phyloP scores from a whole-genome alignment of 1,140 invertebrate genomes.

The Heliconius hermathena region DNA sequence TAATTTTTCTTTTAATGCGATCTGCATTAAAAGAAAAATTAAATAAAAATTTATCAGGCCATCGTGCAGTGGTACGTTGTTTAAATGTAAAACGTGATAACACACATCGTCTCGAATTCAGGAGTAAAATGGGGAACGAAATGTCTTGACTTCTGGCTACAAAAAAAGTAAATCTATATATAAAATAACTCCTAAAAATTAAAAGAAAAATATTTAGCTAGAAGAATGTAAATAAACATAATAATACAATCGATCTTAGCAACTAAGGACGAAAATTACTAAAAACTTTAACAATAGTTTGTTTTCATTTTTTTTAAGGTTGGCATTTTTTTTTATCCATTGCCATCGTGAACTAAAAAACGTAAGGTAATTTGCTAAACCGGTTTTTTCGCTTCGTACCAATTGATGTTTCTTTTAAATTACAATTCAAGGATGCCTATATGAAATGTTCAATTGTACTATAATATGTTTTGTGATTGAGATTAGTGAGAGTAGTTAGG shows the following conservation, averaged over 20 bases:
- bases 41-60: no score
- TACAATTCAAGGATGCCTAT: neutral
- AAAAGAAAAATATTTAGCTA: no score
- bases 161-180: no score
- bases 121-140: no score
- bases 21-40: no score
- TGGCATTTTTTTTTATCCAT: neutral
- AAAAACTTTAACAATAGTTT: neutral
- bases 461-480: neutral
- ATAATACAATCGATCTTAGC: neutral
- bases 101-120: no score
- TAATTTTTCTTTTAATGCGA: no score
- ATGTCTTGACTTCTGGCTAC: no score
- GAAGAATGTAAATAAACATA: neutral
- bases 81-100: no score
- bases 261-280: neutral
- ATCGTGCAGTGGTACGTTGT: no score
- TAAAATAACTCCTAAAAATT: no score
- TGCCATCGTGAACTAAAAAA: neutral
- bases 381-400: slow-evolving; percentile 4
- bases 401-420: neutral
- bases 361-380: slow-evolving; percentile 1
- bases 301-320: neutral
- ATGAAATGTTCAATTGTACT: neutral
- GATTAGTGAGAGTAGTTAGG: neutral